These are phyloP conservation scores for Cantharis rustica DNA, from an alignment of 2,888 invertebrate genomes.

Conservation along the genomic window DNA sequence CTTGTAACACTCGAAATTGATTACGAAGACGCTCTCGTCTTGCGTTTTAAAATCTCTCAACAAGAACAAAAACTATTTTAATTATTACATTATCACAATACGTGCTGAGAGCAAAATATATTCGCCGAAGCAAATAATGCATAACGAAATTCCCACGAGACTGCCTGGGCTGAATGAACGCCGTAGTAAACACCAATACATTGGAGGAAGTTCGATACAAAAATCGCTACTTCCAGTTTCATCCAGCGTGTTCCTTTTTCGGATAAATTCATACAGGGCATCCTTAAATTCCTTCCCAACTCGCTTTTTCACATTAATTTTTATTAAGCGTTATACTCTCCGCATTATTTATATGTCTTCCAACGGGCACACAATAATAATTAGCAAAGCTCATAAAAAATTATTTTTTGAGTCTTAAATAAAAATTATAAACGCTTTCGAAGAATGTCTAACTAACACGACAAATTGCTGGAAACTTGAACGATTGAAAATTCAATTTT, in stretches of 20 bases:
- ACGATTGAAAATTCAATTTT: background rate
- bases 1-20: background rate
- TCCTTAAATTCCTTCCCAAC: background rate
- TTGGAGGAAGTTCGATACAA: background rate
- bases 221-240: background rate
- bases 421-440: background rate
- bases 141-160: background rate
- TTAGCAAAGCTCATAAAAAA: background rate
- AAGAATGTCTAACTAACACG: background rate
- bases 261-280: background rate
- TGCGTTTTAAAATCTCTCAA: background rate
- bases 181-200: background rate
- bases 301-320: background rate
- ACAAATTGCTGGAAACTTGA: background rate
- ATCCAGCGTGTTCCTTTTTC: background rate
- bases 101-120: background rate
- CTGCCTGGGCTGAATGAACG: background rate
- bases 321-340: background rate
- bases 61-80: background rate
- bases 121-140: background rate
- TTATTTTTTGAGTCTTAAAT: background rate
- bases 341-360: background rate
- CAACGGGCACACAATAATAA: background rate
- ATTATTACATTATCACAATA: background rate
- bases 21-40: background rate